These are phyloP conservation scores for Scaptomyza montana DNA, from an alignment of 1,140 invertebrate genomes.

Conservation along the genomic window DNA sequence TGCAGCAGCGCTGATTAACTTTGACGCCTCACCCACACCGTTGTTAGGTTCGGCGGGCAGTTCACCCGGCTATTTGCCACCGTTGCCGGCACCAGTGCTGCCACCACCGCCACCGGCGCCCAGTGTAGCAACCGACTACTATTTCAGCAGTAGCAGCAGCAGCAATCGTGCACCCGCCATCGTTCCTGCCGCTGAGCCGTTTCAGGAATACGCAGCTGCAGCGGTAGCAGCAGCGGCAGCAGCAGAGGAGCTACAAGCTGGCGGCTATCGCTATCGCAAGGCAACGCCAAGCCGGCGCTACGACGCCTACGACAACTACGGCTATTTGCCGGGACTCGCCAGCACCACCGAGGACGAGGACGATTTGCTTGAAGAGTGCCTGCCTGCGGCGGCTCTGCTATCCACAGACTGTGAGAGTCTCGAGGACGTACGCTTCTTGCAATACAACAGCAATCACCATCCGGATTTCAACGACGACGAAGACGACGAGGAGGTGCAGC, in stretches of 20 bases:
- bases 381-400: conserved; percentile 55
- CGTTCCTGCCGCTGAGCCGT: conserved; percentile 31
- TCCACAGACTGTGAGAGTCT: conserved; percentile 75
- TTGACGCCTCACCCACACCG: conserved; percentile 72
- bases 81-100: conserved; percentile 52
- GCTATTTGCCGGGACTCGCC: conserved; percentile 71
- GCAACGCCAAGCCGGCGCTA: conserved; percentile 70
- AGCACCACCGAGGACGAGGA: conserved; percentile 76
- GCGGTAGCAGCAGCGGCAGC: conserved; percentile 35
- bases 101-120: conserved; percentile 67
- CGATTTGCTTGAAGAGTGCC: conserved; percentile 67
- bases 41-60: conserved; percentile 64
- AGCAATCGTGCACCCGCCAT: conserved; percentile 40
- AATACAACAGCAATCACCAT: conserved; percentile 56
- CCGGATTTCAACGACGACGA: conserved; percentile 52
- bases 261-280: conserved; percentile 70
- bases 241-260: conserved; percentile 74
- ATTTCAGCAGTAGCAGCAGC: conserved; percentile 60
- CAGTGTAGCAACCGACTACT: conserved; percentile 69
- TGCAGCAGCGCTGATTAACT: conserved; percentile 71
- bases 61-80: conserved; percentile 65
- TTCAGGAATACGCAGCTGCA: conserved; percentile 46
- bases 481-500: conserved; percentile 69
- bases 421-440: conserved; percentile 67
- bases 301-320: conserved; percentile 78